Evolutionary conservation across 2,888 invertebrate species (phyloP).

Genomic region (Diarsia dahlii): DNA sequence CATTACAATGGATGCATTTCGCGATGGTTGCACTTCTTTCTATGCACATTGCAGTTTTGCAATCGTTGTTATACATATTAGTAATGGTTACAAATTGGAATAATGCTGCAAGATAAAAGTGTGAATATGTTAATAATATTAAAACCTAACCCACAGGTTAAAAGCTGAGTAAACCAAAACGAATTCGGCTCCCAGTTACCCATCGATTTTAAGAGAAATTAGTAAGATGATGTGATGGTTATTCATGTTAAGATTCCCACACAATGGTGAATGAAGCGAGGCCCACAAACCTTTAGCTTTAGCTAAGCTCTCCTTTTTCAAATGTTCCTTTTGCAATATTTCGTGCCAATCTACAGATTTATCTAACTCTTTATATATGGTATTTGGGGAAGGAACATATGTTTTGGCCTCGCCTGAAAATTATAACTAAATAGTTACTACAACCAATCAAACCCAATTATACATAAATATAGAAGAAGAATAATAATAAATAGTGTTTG

Average conservation of each 20-base stretch:
- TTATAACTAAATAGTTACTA: conserved; percentile 73
- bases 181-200: conserved; percentile 11
- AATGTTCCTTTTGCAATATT: conserved; percentile 81
- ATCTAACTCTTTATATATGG: conserved; percentile 88
- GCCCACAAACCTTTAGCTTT: conserved; percentile 89
- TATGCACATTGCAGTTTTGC: not conserved
- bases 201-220: not conserved
- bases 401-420: conserved; percentile 87
- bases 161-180: conserved; percentile 15
- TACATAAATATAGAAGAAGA: conserved; percentile 12
- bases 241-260: conserved; percentile 44
- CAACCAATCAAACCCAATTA: conserved; percentile 50
- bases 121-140: conserved; percentile 29
- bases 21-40: not conserved
- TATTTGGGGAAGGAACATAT: conserved; percentile 84
- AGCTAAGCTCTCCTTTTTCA: conserved; percentile 81
- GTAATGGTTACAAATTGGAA: not conserved
- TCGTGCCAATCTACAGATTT: conserved; percentile 89
- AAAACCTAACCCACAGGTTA: conserved; percentile 1
- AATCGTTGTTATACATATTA: not conserved
- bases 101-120: not conserved
- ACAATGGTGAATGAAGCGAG: conserved; percentile 71
- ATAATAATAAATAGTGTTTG: conserved; percentile 19
- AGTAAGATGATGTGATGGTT: conserved; percentile 38
- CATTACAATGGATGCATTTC: not conserved